These are phyloP conservation scores for Alviniconcha marisindica DNA, from an alignment of 1,140 invertebrate species.

Conservation along the genomic window DNA sequence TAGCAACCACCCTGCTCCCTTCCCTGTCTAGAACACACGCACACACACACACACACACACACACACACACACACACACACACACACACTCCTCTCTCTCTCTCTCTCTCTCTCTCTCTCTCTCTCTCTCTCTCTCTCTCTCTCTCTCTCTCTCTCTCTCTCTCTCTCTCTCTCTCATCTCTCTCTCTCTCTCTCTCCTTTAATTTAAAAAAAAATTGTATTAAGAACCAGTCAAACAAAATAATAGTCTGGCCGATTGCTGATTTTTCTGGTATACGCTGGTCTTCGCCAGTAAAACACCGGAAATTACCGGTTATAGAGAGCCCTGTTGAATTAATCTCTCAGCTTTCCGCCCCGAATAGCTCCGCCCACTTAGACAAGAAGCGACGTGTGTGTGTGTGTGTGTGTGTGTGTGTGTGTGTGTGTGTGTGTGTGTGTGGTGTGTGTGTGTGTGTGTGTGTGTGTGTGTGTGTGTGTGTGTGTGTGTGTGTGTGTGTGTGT, in stretches of 20 bases:
- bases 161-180: neutral
- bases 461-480: too few species aligned
- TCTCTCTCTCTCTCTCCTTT: too few species aligned
- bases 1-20: too few species aligned
- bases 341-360: too few species aligned
- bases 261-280: constrained; percentile 71
- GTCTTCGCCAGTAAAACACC: constrained; percentile 80
- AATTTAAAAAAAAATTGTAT: too few species aligned
- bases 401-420: neutral
- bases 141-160: neutral
- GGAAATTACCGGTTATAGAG: constrained; percentile 24
- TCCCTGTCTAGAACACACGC: too few species aligned
- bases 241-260: too few species aligned
- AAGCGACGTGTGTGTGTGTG: neutral
- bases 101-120: neutral
- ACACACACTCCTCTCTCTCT: neutral
- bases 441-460: neutral
- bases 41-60: neutral
- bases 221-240: too few species aligned
- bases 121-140: neutral
- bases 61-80: neutral
- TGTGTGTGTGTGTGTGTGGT: neutral
- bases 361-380: neutral
- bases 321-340: neutral
- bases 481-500: too few species aligned